A percentile compares a stretch with the other conserved stretches of the same genome.
These are phyloP conservation scores for Nesogale talazaci DNA, from an alignment of 2,113 vertebrate species.

Conservation along the genomic window DNA sequence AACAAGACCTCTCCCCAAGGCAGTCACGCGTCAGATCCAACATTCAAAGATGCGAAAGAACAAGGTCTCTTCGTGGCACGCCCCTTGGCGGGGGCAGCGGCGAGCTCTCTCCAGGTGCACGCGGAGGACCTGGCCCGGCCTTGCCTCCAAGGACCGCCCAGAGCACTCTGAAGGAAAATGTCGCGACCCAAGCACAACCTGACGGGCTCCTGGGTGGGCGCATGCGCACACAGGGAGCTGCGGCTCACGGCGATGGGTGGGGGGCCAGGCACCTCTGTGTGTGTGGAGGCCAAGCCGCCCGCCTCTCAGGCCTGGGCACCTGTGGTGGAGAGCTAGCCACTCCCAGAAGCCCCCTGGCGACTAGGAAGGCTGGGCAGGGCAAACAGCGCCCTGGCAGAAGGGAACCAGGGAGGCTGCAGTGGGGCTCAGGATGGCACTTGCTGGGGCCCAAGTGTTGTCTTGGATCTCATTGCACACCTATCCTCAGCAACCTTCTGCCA, in stretches of 20 bases:
- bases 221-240: not conserved
- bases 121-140: not conserved
- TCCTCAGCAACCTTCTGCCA: not conserved
- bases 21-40: constrained; percentile 17
- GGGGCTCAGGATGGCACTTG: fast-evolving
- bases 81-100: not conserved
- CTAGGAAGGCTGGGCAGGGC: fast-evolving
- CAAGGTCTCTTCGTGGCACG: not conserved
- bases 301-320: not conserved
- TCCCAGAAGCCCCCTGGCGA: fast-evolving
- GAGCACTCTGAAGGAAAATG: not conserved
- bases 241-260: not conserved
- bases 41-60: constrained; percentile 6
- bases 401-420: not conserved
- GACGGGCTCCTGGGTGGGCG: fast-evolving
- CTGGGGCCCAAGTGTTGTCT: not conserved
- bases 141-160: not conserved
- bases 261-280: not conserved
- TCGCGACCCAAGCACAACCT: not conserved
- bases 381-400: not conserved
- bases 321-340: not conserved
- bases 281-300: not conserved
- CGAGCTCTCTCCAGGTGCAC: not conserved
- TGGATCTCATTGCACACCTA: not conserved
- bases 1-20: constrained; percentile 31